A percentile compares a stretch with the other conserved stretches of the same genome.
These are phyloP conservation scores for Halictus ligatus DNA, from an alignment of 2,888 invertebrate genomes.

Conservation along the genomic window DNA sequence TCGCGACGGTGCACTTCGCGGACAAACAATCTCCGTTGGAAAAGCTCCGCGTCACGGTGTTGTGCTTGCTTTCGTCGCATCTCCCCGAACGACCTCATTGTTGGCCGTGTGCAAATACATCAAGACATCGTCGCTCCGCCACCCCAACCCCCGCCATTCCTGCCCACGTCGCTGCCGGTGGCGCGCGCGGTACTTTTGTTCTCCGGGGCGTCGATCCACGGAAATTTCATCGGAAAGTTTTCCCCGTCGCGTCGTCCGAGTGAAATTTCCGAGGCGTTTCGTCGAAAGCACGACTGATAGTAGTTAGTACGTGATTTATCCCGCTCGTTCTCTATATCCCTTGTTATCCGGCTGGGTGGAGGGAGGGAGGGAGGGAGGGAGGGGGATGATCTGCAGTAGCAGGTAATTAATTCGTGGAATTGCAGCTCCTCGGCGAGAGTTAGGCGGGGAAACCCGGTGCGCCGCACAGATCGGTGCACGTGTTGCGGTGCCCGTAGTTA, in stretches of 20 bases:
- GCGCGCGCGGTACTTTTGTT: constrained; percentile 24
- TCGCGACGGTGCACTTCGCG: constrained; percentile 3
- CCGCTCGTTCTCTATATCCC: constrained; percentile 50
- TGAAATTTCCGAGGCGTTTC: constrained; percentile 49
- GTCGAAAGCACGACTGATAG: constrained; percentile 50
- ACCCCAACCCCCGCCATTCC: background rate
- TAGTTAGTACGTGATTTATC: constrained; percentile 59
- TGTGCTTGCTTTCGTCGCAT: constrained; percentile 24
- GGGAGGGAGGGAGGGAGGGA: no score
- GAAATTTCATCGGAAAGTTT: constrained; percentile 55
- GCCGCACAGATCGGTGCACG: constrained; percentile 38
- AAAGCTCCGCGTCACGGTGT: constrained; percentile 25
- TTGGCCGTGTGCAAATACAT: constrained; percentile 36
- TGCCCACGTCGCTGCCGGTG: background rate
- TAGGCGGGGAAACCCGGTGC: background rate
- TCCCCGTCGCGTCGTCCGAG: background rate
- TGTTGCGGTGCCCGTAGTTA: constrained; percentile 58
- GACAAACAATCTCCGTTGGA: constrained; percentile 24
- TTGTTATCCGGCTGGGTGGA: constrained; percentile 45
- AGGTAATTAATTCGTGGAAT: constrained; percentile 64
- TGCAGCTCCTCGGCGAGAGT: constrained; percentile 45
- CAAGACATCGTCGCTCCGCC: constrained; percentile 3
- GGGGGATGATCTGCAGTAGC: constrained; percentile 35
- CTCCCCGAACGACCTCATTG: constrained; percentile 11
- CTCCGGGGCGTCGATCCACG: constrained; percentile 30